Percentiles rank a stretch among this genome's conserved stretches.
Evolutionary conservation across 2,113 vertebrate species (phyloP).

Genomic region (Elachura formosa): DNA sequence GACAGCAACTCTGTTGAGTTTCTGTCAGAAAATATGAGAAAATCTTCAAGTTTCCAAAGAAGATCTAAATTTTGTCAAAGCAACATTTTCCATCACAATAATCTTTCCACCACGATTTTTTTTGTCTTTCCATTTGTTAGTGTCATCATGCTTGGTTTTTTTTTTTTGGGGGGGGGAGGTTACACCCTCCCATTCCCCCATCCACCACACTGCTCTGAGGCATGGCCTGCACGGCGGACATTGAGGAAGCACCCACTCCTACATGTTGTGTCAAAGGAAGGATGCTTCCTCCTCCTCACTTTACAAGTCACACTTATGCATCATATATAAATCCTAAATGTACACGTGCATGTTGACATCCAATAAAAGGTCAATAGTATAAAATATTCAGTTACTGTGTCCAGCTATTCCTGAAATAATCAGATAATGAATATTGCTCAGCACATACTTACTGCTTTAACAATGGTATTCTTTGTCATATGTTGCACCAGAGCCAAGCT

Average conservation of each 20-base stretch:
- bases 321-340: background rate
- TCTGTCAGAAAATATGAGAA: background rate
- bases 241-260: background rate
- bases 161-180: rapidly evolving
- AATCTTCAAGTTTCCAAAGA: background rate
- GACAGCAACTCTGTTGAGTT: background rate
- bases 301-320: background rate
- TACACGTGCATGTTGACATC: rapidly evolving
- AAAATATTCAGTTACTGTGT: background rate
- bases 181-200: rapidly evolving
- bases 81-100: background rate
- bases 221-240: background rate
- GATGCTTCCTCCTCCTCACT: background rate
- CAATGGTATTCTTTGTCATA: rapidly evolving
- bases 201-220: background rate
- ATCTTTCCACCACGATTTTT: background rate
- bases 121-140: background rate
- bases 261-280: rapidly evolving
- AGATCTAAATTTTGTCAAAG: background rate
- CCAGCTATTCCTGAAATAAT: background rate
- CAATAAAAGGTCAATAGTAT: background rate
- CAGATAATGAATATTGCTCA: background rate
- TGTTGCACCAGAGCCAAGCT: background rate
- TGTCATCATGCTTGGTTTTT: background rate
- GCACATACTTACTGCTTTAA: background rate